Percentiles rank a stretch among this genome's conserved stretches.
Conservation (phyloP, 1,140 invertebrate species). For the Pararge aegeria region DNA sequence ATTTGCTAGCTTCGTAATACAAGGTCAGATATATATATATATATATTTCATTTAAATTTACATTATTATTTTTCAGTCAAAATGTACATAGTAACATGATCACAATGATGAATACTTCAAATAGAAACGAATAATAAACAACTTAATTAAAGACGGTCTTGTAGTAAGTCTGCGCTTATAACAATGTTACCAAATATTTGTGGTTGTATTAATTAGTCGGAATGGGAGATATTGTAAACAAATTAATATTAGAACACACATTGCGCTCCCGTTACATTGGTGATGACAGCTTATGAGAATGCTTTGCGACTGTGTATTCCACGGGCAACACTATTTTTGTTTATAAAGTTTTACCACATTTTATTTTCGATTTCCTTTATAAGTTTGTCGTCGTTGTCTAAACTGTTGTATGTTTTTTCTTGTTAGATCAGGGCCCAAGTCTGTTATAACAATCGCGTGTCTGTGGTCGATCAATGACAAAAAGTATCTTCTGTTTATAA, state of each 20-base stretch:
- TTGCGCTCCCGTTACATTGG: conserved; percentile 40
- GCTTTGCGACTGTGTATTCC: conserved; percentile 32
- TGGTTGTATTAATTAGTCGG: conserved; percentile 44
- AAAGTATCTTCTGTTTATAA: no score
- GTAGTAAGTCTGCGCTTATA: conserved; percentile 15
- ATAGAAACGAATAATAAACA: no score
- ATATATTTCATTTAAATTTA: no score
- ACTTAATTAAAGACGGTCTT: neutral
- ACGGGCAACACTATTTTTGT: conserved; percentile 16
- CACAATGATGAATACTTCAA: no score
- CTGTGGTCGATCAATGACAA: no score
- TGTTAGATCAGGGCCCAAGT: no score
- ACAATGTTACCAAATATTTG: conserved; percentile 12
- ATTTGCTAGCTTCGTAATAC: no score
- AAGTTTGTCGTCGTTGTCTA: neutral
- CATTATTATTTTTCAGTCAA: no score
- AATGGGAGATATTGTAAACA: conserved; percentile 47
- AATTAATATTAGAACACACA: conserved; percentile 31
- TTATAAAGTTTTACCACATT: neutral
- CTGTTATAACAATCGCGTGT: no score
- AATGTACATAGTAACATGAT: no score
- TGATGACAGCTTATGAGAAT: conserved; percentile 51
- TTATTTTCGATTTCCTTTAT: neutral
- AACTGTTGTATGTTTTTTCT: neutral
- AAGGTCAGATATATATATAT: no score